Evolutionary conservation across 2,888 invertebrate species (phyloP).

Genomic region (Trissonchulus sp.): DNA sequence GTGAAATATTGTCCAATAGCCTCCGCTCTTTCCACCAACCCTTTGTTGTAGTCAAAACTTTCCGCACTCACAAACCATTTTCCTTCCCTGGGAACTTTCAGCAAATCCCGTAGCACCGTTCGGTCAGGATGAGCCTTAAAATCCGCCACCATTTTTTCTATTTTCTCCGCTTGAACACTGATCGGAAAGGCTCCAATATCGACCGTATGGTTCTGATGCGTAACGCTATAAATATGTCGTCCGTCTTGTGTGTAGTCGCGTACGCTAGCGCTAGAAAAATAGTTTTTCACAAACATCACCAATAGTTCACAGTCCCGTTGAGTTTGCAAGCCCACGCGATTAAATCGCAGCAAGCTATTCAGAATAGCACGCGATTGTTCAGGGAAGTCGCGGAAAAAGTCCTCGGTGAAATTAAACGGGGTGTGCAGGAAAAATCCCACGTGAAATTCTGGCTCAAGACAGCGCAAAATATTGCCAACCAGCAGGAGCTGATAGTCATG

Average conservation of each 20-base stretch:
- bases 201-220: conserved; percentile 64
- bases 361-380: conserved; percentile 89
- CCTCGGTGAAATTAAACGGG: conserved; percentile 89
- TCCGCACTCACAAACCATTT: conserved; percentile 32
- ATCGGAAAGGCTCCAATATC: conserved; percentile 72
- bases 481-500: conserved; percentile 91
- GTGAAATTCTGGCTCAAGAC: conserved; percentile 53
- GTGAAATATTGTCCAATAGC: conserved; percentile 44
- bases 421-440: conserved; percentile 88
- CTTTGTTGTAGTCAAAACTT: conserved; percentile 38
- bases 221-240: not conserved
- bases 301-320: conserved; percentile 52
- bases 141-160: conserved; percentile 63
- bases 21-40: conserved; percentile 27
- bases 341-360: conserved; percentile 80
- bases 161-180: conserved; percentile 75
- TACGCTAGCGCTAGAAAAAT: not conserved
- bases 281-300: not conserved
- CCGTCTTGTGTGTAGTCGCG: not conserved
- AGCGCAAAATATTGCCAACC: conserved; percentile 81
- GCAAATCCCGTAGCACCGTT: not conserved
- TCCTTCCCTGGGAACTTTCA: not conserved
- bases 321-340: conserved; percentile 87
- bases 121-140: not conserved
- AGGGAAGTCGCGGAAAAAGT: conserved; percentile 59